Evolutionary conservation across 2,113 vertebrate genomes (phyloP), one percentile per base, ranked within the genome.

Genomic region (Myotis davidii): DNA sequence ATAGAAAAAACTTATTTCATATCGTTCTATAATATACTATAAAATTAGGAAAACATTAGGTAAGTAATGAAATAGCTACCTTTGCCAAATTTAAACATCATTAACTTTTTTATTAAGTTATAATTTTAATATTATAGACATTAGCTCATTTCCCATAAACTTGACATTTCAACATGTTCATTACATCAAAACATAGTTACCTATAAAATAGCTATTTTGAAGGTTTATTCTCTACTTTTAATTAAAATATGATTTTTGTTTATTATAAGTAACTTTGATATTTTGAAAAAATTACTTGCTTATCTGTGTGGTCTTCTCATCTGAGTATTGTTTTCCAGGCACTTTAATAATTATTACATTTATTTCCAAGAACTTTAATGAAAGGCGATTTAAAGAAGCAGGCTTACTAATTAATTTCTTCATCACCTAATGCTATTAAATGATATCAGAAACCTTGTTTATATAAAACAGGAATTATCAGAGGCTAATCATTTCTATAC

Each of bases 31-130:
- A 73, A 29, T 87, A 77, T 78, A 12, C 91, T 12, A 82, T 39
- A 93, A 93, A 88, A 94, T 89, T 82, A 96, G 23, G 12, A 89
- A 83, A 84, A 87, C 48, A 88, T 90, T 94, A 88, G 54, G 64
- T 54, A 54, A 61, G 92, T 94, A 79, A 90, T 89, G 84, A 34
- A 86, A 95, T 61, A 94, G 23, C 61, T 83, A 91, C 84, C 12
- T 96, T 91, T 96, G 76, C 77, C 14, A 88, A 20, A 48, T 61
- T 93, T 77, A 77, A 96, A 77, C 45, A 77, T 85, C 37, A 77
- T 93, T 93, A 94, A 34, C n/a, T 81, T 85, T 91, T 45, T 52
- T 20, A 29, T 45, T 72, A 93, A 70, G 48, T 21, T 59, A 72
- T 32, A 91, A 45, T 85, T 90, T 61, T 82, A 85, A 81, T 93